A percentile compares a stretch with the other conserved stretches of the same genome.
phyloP scores from a whole-genome alignment of 2,113 vertebrate genomes.

The Spea bombifrons region DNA sequence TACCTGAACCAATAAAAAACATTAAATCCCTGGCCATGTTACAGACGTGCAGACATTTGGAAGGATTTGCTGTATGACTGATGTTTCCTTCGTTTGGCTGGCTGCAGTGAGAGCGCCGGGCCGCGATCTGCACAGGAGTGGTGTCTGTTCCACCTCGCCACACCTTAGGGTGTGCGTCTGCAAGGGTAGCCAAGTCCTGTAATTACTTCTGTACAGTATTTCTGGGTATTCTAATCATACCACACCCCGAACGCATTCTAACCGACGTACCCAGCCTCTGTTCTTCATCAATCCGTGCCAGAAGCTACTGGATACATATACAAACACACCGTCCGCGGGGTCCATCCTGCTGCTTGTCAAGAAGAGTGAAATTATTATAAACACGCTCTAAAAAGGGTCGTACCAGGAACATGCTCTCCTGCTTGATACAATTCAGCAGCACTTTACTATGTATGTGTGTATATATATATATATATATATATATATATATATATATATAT shows the following conservation, averaged over 20 bases:
- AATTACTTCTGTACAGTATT: constrained; percentile 23
- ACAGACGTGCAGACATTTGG: not conserved
- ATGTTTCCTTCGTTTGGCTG: constrained; percentile 1
- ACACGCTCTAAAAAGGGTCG: too few species aligned
- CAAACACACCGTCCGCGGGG: too few species aligned
- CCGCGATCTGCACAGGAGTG: constrained; percentile 3
- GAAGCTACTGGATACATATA: too few species aligned
- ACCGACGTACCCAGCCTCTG: not conserved
- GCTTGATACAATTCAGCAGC: too few species aligned
- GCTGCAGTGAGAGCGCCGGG: not conserved
- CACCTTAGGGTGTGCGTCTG: constrained; percentile 39
- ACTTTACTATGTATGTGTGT: too few species aligned
- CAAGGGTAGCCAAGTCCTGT: constrained; percentile 36
- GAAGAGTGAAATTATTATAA: too few species aligned
- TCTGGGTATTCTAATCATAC: constrained; percentile 14
- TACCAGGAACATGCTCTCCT: too few species aligned
- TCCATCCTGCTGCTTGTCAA: too few species aligned
- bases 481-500: too few species aligned
- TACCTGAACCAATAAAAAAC: constrained; percentile 9
- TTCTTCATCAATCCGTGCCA: too few species aligned
- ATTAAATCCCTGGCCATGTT: not conserved
- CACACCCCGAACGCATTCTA: constrained; percentile 21
- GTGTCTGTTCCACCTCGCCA: constrained; percentile 37
- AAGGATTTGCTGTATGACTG: not conserved
- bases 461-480: too few species aligned